Base-by-base conservation (phyloP, 2,888 invertebrate species). In the Lycaena phlaeas region DNA sequence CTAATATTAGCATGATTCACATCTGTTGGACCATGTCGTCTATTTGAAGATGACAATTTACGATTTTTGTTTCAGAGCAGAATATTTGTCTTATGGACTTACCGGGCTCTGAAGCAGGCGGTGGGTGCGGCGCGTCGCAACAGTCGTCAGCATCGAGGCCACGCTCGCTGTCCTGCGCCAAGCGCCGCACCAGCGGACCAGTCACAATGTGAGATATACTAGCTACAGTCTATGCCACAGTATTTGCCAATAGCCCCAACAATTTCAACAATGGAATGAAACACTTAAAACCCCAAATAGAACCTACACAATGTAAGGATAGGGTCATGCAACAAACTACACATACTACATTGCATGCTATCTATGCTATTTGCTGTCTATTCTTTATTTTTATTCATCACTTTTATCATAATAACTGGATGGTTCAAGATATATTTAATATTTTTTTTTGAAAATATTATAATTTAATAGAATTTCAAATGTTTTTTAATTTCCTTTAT, bases 121-220 rank as follows among this genome's bases (percentile, higher is more conserved):
- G 73, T 71, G 48, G 82, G 81, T 64, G 79, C 78, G 76, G 78
- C 81, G 71, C 84, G 78, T 69, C 82, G 81, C 70, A 82, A 64
- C 73, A 82, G 68, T 62, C 79, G 84, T 84, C 84, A 84, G 82
- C 82, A 84, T 54, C 71, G 69, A 59, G 71, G 75, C 82, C 84
- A 84, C 60, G 68, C 78, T 58, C 75, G 81, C 84, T 84, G 78
- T 60, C 84, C 84, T 84, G 82, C 82, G 82, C 70, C 81, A 82
- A 82, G 68, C 73, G 84, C 82, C 82, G 84, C 82, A 78, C 74
- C 79, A 79, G 82, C 82, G 84, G 82, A 82, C 79, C 76, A 82
- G 81, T 84, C 82, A 82, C 76, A 81, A 78, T 69, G 81, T 84
- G 79, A 82, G 84, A 78, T 73, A 73, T 64, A 65, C 82, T 84